phyloP scores from a whole-genome alignment of 2,797 vertebrate genomes.

The Gallinago stenura region DNA sequence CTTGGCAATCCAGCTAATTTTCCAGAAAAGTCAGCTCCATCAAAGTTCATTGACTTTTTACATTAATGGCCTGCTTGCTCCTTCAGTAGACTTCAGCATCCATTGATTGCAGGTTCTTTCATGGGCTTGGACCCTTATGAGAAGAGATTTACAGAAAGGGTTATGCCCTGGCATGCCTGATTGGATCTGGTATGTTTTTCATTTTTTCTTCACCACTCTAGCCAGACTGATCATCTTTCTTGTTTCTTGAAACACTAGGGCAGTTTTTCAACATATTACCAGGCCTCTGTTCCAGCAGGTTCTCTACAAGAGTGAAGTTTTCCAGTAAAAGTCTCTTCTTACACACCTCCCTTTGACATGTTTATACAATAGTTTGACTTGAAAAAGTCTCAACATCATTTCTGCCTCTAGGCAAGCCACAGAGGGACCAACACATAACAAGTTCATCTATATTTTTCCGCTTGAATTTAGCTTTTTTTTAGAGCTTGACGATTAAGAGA shows the following conservation, averaged over 20 bases:
- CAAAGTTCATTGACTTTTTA: not conserved
- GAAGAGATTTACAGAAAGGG: not conserved
- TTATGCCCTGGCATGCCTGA: not conserved
- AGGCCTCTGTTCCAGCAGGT: not conserved
- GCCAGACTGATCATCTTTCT: not conserved
- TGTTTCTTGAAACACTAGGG: not conserved
- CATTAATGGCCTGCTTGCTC: not conserved
- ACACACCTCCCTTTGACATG: not conserved
- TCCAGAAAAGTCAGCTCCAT: constrained; percentile 22
- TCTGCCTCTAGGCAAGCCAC: not conserved
- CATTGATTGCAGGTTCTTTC: not conserved
- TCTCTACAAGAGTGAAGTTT: not conserved
- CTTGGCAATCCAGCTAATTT: constrained; percentile 35
- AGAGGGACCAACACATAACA: not conserved
- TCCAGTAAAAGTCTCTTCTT: not conserved
- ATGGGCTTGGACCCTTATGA: not conserved
- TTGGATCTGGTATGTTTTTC: not conserved
- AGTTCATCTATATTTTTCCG: not conserved
- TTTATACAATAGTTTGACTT: not conserved
- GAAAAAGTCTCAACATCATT: not conserved
- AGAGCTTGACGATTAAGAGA: not conserved
- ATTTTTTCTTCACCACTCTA: not conserved
- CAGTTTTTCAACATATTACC: not conserved
- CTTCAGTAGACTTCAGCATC: not conserved
- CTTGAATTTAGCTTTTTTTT: not conserved